Evolutionary conservation across 2,113 vertebrate species (phyloP).

Genomic region (Varanus komodoensis): DNA sequence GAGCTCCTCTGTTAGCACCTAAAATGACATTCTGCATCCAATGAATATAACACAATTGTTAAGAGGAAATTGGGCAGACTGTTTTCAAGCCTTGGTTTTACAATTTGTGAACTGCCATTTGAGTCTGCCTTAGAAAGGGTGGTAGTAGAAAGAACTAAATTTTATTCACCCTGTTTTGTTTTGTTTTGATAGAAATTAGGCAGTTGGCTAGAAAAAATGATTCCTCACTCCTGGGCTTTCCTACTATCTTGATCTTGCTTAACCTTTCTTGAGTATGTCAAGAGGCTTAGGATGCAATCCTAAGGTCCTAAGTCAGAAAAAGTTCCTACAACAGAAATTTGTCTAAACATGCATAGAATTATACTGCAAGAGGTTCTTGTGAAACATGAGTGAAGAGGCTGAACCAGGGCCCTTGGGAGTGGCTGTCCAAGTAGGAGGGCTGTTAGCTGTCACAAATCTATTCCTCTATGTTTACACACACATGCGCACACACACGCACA

Average conservation of each 20-base stretch:
- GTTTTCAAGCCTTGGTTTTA: not conserved
- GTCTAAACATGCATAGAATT: no score
- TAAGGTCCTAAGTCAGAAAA: no score
- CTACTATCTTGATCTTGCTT: not conserved
- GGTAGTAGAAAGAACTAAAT: not conserved
- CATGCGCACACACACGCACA: no score
- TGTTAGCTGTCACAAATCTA: not conserved
- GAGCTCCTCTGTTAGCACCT: not conserved
- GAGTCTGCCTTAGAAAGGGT: no score
- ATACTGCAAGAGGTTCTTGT: not conserved
- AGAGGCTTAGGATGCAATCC: not conserved
- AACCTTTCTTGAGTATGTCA: not conserved
- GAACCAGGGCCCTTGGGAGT: not conserved
- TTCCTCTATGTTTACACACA: not conserved
- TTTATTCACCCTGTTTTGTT: not conserved
- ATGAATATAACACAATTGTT: not conserved
- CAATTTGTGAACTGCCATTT: no score
- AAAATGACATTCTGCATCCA: not conserved
- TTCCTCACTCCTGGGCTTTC: not conserved
- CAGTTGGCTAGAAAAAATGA: not conserved
- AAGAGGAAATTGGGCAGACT: not conserved
- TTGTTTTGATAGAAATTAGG: not conserved
- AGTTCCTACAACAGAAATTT: no score
- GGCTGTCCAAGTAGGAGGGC: not conserved
- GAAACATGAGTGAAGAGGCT: not conserved